A percentile compares a stretch with the other conserved stretches of the same genome.
These are phyloP conservation scores for Mus spicilegus DNA, from an alignment of 2,113 vertebrate species.

Conservation along the genomic window DNA sequence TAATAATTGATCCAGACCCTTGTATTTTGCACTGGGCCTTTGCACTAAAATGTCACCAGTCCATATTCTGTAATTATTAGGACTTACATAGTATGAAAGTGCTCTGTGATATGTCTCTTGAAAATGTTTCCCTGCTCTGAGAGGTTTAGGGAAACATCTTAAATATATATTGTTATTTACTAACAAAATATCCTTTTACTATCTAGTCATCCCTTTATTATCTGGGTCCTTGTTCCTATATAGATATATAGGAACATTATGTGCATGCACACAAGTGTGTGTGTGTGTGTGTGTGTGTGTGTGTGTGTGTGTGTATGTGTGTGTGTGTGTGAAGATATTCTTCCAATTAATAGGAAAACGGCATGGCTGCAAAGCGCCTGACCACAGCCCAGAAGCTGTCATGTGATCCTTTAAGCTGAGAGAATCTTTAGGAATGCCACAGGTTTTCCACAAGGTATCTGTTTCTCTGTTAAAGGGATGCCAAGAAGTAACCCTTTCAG, in stretches of 20 bases:
- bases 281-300: no score
- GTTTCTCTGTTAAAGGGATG: conserved; percentile 69
- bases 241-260: neutral
- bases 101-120: neutral
- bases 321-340: neutral
- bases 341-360: conserved; percentile 44
- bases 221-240: neutral
- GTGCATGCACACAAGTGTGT: no score
- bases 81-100: neutral
- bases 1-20: neutral
- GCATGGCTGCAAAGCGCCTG: conserved; percentile 72
- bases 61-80: conserved; percentile 38
- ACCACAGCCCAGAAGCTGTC: conserved; percentile 75
- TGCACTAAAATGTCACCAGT: conserved; percentile 19
- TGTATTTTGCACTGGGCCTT: neutral
- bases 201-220: conserved; percentile 10
- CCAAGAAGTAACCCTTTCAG: conserved; percentile 17
- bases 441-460: conserved; percentile 66
- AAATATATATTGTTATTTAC: neutral
- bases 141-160: neutral
- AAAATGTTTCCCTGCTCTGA: neutral
- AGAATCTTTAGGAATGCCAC: conserved; percentile 51
- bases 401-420: conserved; percentile 69
- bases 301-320: no score
- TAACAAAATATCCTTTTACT: conserved; percentile 1